These are phyloP conservation scores for Abscondita cerata DNA, from an alignment of 2,888 invertebrate genomes.

Conservation along the genomic window DNA sequence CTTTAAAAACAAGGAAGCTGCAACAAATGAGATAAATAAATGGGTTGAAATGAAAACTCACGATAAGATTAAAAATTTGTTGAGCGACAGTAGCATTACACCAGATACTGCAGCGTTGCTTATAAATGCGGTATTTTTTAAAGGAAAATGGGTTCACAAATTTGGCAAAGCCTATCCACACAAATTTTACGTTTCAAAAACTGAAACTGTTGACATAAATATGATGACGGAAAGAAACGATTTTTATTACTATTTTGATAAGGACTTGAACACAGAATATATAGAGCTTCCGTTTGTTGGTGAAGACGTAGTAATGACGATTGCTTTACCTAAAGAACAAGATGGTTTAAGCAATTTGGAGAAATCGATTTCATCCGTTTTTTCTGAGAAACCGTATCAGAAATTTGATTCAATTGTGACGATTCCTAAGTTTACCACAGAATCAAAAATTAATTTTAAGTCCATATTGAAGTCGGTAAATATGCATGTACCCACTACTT, in stretches of 20 bases:
- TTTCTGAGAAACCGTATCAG: conserved; percentile 20
- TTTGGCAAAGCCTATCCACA: conserved; percentile 25
- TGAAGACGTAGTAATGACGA: conserved; percentile 36
- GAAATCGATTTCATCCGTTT: conserved; percentile 20
- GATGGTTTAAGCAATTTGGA: conserved; percentile 36
- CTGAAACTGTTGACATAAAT: conserved; percentile 41
- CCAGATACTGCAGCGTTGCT: conserved; percentile 46
- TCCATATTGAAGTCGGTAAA: neutral
- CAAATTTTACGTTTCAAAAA: conserved; percentile 41
- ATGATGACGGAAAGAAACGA: conserved; percentile 46
- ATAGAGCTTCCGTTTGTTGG: conserved; percentile 47
- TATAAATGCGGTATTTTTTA: conserved; percentile 54
- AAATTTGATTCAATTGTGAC: conserved; percentile 30
- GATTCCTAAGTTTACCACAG: conserved; percentile 39
- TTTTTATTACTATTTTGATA: conserved; percentile 48
- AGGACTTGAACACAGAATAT: conserved; percentile 46
- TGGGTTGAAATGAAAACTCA: conserved; percentile 55
- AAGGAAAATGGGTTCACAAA: conserved; percentile 46
- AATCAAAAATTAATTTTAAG: conserved; percentile 4
- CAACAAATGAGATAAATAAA: conserved; percentile 49
- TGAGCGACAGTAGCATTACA: conserved; percentile 41
- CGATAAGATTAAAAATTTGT: conserved; percentile 50
- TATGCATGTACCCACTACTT: neutral
- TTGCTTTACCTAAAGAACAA: conserved; percentile 38
- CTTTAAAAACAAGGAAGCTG: conserved; percentile 33